Base-by-base conservation (phyloP, 1,140 invertebrate genomes). In the Armadillidium nasatum region DNA sequence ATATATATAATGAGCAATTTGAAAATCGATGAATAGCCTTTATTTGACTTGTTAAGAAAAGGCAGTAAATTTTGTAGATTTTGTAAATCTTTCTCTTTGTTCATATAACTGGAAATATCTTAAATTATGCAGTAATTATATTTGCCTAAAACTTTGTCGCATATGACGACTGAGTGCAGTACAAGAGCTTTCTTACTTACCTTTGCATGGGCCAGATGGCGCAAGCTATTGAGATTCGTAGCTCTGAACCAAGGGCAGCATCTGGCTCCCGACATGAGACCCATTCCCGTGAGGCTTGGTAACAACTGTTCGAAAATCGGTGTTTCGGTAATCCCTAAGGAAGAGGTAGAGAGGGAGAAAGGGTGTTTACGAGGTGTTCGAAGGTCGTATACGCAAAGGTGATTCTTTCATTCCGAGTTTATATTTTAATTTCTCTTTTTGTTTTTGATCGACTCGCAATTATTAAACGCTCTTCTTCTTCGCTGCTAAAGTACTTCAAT, bases 231-330 rank as follows among this genome's bases (percentile, higher is more conserved):
- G 11, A 60, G 50, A 60, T 15, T 60, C 50, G 11, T 33, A 33
- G 33, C 50, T 19, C 11, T 60, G 19, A 60, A 19, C 50, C 19
- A 15, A 15, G 50, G 46, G 19, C 50, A 60, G 11, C 50, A 60
- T 60, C 50, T 60, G 50, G 50, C 19, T 13, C 11, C 11, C 50
- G 11, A 19, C 11, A 13, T 15, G 11, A 19, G 50, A 60, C 11
- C 7, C 7, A 15, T 60, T 19, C 19, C 50, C 50, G 11, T 13
- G 50, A 19, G 50, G 50, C 19, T 4, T 60, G 11, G 50, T 13
- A 60, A 60, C 50, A 60, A 60, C 50, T 60, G 50, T 60, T 60
- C 50, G 19, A 13, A 60, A 60, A 60, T 60, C 50, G 50, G 50
- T 60, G 19, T 15, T 60, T 19, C 11, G 50, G 50, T 60, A 60